Evolutionary conservation across 2,113 vertebrate genomes (phyloP).

Genomic region (Gallinago undulata): DNA sequence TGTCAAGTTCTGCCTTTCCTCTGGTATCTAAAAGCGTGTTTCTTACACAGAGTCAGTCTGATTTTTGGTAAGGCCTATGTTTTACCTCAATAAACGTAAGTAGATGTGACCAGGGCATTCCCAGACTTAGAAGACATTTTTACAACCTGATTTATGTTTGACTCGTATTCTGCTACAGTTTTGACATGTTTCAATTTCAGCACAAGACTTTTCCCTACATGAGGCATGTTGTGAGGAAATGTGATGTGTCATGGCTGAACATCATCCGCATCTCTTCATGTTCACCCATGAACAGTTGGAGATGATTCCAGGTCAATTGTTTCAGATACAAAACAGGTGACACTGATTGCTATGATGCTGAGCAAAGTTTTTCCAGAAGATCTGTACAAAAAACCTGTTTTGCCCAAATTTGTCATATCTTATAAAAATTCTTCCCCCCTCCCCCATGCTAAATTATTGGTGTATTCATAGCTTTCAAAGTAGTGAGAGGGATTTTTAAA

Average conservation of each 20-base stretch:
- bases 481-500: neutral
- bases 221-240: neutral
- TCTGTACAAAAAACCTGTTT: neutral
- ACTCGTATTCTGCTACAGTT: neutral
- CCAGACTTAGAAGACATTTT: neutral
- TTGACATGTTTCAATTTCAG: neutral
- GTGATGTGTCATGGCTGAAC: neutral
- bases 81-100: neutral
- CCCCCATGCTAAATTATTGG: neutral
- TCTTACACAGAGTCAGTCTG: neutral
- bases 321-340: neutral
- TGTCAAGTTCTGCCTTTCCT: neutral
- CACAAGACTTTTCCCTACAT: neutral
- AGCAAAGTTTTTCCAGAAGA: neutral
- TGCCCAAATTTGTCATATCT: neutral
- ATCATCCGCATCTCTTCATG: neutral
- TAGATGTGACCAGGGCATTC: neutral
- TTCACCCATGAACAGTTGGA: neutral
- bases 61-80: neutral
- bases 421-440: neutral
- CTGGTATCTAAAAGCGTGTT: neutral
- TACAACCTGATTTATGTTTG: constrained; percentile 12
- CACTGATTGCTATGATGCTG: neutral
- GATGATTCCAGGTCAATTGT: neutral
- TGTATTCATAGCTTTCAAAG: neutral